A percentile compares a stretch with the other conserved stretches of the same genome.
These are phyloP conservation scores for Hyperopisus bebe DNA, from an alignment of 2,113 vertebrate genomes.

Conservation along the genomic window DNA sequence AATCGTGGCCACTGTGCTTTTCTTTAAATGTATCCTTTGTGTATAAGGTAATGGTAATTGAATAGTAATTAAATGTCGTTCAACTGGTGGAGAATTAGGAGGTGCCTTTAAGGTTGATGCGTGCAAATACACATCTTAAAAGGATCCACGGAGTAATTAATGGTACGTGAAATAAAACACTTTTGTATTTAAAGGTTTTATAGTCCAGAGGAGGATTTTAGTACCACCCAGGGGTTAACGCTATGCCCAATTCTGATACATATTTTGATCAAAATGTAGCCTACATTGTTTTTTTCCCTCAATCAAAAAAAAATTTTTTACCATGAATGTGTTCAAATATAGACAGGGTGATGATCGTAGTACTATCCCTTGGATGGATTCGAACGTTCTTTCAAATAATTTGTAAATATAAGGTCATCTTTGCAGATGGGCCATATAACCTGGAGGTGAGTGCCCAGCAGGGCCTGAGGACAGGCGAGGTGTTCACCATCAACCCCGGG, in stretches of 20 bases:
- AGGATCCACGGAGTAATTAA: neutral
- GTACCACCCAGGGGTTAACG: neutral
- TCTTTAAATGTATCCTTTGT: neutral
- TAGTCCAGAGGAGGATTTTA: neutral
- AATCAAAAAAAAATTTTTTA: neutral
- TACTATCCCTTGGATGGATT: neutral
- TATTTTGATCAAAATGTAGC: neutral
- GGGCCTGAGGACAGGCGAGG: constrained; percentile 71
- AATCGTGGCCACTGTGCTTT: neutral
- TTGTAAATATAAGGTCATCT: neutral
- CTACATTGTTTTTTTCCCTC: neutral
- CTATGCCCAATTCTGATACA: neutral
- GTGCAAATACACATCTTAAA: neutral
- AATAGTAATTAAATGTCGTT: neutral
- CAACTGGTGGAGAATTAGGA: neutral
- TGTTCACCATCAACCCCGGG: constrained; percentile 82
- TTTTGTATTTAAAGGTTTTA: neutral
- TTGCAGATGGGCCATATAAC: constrained; percentile 86
- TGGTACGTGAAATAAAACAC: neutral
- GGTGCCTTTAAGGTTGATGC: neutral
- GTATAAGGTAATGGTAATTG: neutral
- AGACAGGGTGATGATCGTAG: neutral
- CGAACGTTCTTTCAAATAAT: neutral
- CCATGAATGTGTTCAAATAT: neutral
- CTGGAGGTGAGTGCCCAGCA: constrained; percentile 81